A percentile compares a stretch with the other conserved stretches of the same genome.
Conservation (phyloP, 1,140 invertebrate genomes). For the Drosophila nigromelanica region DNA sequence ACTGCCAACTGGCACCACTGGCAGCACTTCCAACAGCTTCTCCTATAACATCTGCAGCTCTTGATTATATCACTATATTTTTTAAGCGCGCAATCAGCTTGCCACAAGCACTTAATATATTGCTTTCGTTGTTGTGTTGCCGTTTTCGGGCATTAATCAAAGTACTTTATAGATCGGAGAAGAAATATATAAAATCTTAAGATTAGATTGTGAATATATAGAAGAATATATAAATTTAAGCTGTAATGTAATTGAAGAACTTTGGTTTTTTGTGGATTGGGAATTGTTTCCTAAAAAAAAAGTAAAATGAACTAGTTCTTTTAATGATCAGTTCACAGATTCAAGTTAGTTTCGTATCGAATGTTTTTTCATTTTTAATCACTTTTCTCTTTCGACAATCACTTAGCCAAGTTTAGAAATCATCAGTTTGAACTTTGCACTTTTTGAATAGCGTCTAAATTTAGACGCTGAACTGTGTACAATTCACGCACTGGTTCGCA, state of each 20-base stretch:
- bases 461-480: conserved; percentile 69
- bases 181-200: conserved; percentile 21
- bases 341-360: too few relatives aligned
- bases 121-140: conserved; percentile 76
- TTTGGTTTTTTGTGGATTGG: neutral
- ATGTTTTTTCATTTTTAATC: too few relatives aligned
- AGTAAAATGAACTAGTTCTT: neutral
- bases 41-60: conserved; percentile 49
- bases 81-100: conserved; percentile 29
- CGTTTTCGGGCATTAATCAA: conserved; percentile 52
- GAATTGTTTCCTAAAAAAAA: too few relatives aligned
- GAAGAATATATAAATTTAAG: neutral
- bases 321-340: too few relatives aligned
- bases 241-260: neutral
- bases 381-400: too few relatives aligned
- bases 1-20: conserved; percentile 14
- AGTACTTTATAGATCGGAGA: conserved; percentile 44
- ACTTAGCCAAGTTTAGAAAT: too few relatives aligned
- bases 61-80: conserved; percentile 42
- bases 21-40: conserved; percentile 5
- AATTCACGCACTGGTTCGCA: conserved; percentile 60
- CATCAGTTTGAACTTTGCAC: too few relatives aligned
- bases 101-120: conserved; percentile 71
- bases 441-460: neutral
- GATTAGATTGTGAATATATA: neutral